phyloP scores from a whole-genome alignment of 2,797 vertebrate species.

The Semotilus atromaculatus region DNA sequence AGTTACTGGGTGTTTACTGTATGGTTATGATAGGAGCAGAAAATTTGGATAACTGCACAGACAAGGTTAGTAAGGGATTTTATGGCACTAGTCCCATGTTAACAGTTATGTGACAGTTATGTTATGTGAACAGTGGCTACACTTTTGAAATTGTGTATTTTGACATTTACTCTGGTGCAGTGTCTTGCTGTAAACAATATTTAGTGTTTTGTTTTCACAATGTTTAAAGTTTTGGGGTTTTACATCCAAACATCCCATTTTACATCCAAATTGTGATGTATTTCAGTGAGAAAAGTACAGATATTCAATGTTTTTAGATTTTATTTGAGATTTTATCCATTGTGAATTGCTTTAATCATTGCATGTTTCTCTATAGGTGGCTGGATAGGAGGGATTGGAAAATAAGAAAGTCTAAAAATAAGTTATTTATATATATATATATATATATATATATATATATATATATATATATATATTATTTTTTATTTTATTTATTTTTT shows the following conservation, averaged over 20 bases:
- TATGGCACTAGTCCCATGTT: background rate
- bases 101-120: background rate
- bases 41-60: background rate
- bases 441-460: no score
- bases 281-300: background rate
- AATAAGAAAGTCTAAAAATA: background rate
- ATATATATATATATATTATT: no score
- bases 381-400: background rate
- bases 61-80: background rate
- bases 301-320: background rate
- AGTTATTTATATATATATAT: no score
- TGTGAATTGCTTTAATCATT: background rate
- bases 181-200: background rate
- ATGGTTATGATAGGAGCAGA: background rate
- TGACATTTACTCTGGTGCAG: background rate
- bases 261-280: background rate
- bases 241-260: no score
- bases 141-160: background rate
- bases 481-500: background rate
- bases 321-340: background rate
- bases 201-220: background rate
- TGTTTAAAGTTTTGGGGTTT: no score
- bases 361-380: background rate
- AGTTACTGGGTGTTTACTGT: background rate
- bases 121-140: no score